Evolutionary conservation across 1,140 invertebrate species (phyloP).

Genomic region (Meteorus sp.): DNA sequence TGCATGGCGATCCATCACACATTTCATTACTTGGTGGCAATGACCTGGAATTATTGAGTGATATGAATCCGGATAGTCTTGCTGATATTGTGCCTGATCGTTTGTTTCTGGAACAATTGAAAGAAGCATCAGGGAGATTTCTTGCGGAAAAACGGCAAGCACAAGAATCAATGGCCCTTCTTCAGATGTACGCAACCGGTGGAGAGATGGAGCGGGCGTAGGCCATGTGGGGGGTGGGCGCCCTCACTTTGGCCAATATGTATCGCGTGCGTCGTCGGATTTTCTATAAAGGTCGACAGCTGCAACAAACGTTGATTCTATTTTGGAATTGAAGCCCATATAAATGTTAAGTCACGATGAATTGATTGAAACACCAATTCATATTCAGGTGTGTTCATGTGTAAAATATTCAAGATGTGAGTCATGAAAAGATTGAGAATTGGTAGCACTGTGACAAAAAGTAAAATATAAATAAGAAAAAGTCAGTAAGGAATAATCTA

Average conservation of each 20-base stretch:
- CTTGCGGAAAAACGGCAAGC: slow-evolving; percentile 79
- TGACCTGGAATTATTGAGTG: slow-evolving; percentile 77
- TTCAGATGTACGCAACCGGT: slow-evolving; percentile 61
- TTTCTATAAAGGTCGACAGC: slow-evolving; percentile 53
- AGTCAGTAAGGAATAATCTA: no score
- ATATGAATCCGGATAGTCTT: slow-evolving; percentile 83
- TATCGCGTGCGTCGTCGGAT: slow-evolving; percentile 53
- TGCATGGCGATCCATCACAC: slow-evolving; percentile 78
- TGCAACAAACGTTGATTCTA: slow-evolving; percentile 53
- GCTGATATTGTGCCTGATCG: slow-evolving; percentile 77
- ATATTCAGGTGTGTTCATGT: no score
- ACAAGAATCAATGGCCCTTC: slow-evolving; percentile 78
- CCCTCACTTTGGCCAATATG: slow-evolving; percentile 56
- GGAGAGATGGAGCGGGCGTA: slow-evolving; percentile 57
- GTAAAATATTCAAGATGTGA: no score
- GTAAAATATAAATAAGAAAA: no score
- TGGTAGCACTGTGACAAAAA: no score
- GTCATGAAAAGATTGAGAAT: no score
- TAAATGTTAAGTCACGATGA: slow-evolving; percentile 14
- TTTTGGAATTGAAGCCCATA: slow-evolving; percentile 54
- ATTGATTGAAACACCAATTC: neutral
- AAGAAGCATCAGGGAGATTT: slow-evolving; percentile 79
- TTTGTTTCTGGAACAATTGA: slow-evolving; percentile 78
- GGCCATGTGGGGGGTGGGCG: slow-evolving; percentile 59
- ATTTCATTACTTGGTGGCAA: slow-evolving; percentile 78